A percentile compares a stretch with the other conserved stretches of the same genome.
These are phyloP conservation scores for Tribolium castaneum DNA, from an alignment of 1,140 invertebrate species.

Conservation along the genomic window DNA sequence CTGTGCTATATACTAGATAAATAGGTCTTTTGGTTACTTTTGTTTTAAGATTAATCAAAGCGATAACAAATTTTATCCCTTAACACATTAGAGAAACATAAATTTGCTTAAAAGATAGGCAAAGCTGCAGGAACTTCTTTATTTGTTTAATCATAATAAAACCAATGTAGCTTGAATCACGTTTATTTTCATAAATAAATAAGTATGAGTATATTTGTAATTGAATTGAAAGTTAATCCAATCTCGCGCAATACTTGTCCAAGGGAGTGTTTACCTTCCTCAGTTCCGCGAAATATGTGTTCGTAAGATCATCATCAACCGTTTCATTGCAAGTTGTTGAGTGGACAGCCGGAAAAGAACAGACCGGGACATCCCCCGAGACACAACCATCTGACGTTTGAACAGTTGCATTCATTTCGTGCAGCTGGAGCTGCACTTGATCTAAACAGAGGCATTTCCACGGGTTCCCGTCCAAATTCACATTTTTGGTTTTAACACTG, in stretches of 20 bases:
- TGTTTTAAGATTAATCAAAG: neutral
- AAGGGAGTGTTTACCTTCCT: neutral
- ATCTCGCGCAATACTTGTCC: neutral
- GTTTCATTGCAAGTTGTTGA: conserved; percentile 21
- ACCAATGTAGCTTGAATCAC: no score
- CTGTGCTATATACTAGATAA: conserved; percentile 4
- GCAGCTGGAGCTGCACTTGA: conserved; percentile 1
- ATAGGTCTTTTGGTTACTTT: neutral
- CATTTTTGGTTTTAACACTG: neutral
- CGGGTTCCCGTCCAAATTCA: conserved; percentile 26
- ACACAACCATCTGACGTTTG: neutral
- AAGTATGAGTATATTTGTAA: no score
- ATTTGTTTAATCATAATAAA: no score
- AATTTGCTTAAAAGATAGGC: no score
- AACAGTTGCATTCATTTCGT: conserved; percentile 14
- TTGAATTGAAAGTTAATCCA: neutral
- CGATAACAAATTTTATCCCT: neutral
- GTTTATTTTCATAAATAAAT: no score
- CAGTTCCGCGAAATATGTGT: neutral
- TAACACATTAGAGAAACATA: no score
- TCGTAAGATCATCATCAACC: conserved; percentile 1
- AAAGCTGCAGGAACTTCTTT: no score
- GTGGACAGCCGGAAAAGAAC: neutral
- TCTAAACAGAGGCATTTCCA: conserved; percentile 42
- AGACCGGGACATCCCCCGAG: conserved; percentile 15